These are phyloP conservation scores for Gymnoscelis rufifasciata DNA, from an alignment of 2,888 invertebrate species.

Conservation along the genomic window DNA sequence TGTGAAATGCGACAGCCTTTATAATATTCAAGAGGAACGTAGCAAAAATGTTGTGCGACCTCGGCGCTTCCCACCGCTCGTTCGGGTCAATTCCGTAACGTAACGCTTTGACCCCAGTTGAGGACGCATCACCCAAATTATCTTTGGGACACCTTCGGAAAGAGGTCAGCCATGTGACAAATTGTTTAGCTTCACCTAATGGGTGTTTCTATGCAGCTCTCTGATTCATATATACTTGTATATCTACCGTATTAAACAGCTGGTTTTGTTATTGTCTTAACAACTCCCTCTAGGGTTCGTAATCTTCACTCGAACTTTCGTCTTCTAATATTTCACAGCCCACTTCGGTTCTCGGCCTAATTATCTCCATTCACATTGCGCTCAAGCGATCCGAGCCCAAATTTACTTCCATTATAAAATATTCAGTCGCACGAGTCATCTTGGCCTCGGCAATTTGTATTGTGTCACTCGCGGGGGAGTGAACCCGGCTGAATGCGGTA, in stretches of 20 bases:
- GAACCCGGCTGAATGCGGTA: slow-evolving; percentile 39
- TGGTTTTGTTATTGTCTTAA: slow-evolving; percentile 8
- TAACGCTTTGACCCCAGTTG: slow-evolving; percentile 56
- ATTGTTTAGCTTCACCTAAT: slow-evolving; percentile 60
- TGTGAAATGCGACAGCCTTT: slow-evolving; percentile 48
- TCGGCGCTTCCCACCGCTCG: slow-evolving; percentile 48
- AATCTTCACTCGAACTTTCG: slow-evolving; percentile 15
- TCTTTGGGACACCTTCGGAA: slow-evolving; percentile 55
- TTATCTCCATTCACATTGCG: slow-evolving; percentile 27
- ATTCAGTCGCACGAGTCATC: slow-evolving; percentile 33
- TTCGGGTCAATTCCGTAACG: slow-evolving; percentile 55
- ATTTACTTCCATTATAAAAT: slow-evolving; percentile 29
- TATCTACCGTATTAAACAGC: slow-evolving; percentile 1
- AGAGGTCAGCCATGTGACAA: slow-evolving; percentile 56
- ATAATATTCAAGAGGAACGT: slow-evolving; percentile 58
- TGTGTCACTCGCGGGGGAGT: slow-evolving; percentile 35
- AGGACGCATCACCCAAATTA: slow-evolving; percentile 55
- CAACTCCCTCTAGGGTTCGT: slow-evolving; percentile 13
- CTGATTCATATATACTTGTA: too few species aligned
- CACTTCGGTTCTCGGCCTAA: slow-evolving; percentile 25
- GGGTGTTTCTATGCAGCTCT: slow-evolving; percentile 40
- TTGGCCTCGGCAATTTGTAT: slow-evolving; percentile 36
- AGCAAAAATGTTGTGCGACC: slow-evolving; percentile 56
- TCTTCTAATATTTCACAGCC: slow-evolving; percentile 12
- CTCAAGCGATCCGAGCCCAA: slow-evolving; percentile 25